Conservation (phyloP, 1,140 invertebrate genomes). For the Pseudomyrmex gracilis region DNA sequence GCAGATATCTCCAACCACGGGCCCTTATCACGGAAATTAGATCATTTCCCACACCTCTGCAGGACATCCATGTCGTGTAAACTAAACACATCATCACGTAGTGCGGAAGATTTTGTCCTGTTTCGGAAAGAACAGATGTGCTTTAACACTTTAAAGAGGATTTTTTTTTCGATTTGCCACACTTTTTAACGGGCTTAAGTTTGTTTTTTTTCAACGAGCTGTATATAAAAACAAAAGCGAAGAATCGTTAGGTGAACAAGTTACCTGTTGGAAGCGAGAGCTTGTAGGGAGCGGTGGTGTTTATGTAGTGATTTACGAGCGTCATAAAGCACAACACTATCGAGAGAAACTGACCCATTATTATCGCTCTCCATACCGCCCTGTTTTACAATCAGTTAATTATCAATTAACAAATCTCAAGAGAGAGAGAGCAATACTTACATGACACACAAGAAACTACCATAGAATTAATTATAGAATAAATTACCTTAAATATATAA, state of each 20-base stretch:
- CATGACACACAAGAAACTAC: no score
- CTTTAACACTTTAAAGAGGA: no score
- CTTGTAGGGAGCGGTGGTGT: slow-evolving; percentile 88
- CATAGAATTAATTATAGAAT: no score
- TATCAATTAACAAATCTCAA: neutral
- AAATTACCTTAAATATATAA: no score
- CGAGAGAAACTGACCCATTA: slow-evolving; percentile 92
- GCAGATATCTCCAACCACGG: slow-evolving; percentile 90
- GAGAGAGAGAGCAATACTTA: no score
- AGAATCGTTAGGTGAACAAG: slow-evolving; percentile 44
- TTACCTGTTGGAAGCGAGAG: slow-evolving; percentile 90
- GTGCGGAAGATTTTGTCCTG: slow-evolving; percentile 92
- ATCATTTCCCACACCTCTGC: slow-evolving; percentile 88
- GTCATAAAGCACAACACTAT: slow-evolving; percentile 91
- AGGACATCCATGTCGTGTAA: slow-evolving; percentile 91
- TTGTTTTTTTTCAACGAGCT: neutral
- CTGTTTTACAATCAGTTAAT: slow-evolving; percentile 80
- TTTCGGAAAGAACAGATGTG: slow-evolving; percentile 28
- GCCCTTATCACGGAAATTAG: slow-evolving; percentile 89
- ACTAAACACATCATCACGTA: slow-evolving; percentile 91
- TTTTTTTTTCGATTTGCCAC: no score
- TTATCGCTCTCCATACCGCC: slow-evolving; percentile 91
- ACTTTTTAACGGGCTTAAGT: neutral
- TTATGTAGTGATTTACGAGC: slow-evolving; percentile 91
- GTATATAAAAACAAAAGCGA: neutral